Evolutionary conservation across 1,140 invertebrate genomes (phyloP).

Genomic region (Trichomalopsis sarcophagae): DNA sequence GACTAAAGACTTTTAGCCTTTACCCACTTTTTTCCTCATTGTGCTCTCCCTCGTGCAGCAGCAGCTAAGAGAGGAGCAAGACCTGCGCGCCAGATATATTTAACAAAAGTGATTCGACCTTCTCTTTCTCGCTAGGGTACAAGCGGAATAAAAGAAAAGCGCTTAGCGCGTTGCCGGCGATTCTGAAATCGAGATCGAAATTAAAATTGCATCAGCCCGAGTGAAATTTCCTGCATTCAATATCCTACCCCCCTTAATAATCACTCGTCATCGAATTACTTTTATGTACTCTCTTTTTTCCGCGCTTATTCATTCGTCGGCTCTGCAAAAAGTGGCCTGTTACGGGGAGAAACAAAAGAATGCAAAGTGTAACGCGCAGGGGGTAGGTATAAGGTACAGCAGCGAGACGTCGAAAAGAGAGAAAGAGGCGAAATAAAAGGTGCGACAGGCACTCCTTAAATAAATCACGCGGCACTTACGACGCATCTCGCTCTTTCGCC

Average conservation of each 20-base stretch:
- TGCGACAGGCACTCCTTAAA: constrained; percentile 58
- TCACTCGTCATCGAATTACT: neutral
- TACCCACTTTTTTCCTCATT: constrained; percentile 28
- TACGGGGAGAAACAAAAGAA: neutral
- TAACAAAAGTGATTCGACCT: neutral
- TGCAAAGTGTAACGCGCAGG: neutral
- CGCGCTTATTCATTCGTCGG: neutral
- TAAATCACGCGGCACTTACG: constrained; percentile 64
- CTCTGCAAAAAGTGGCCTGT: neutral
- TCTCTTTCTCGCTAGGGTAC: neutral
- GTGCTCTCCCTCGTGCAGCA: neutral
- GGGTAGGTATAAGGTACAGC: neutral
- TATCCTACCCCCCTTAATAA: neutral
- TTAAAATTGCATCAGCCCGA: neutral
- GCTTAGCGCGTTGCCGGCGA: neutral
- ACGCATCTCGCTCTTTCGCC: constrained; percentile 39
- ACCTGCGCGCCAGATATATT: neutral
- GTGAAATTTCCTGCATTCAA: neutral
- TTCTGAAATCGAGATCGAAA: neutral
- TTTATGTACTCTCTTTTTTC: neutral
- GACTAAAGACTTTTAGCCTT: constrained; percentile 43
- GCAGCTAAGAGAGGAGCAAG: neutral
- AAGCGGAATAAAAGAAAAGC: neutral
- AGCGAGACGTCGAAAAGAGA: neutral
- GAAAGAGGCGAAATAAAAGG: neutral